phyloP scores from a whole-genome alignment of 2,113 vertebrate species.

The Porphyrio hochstetteri region DNA sequence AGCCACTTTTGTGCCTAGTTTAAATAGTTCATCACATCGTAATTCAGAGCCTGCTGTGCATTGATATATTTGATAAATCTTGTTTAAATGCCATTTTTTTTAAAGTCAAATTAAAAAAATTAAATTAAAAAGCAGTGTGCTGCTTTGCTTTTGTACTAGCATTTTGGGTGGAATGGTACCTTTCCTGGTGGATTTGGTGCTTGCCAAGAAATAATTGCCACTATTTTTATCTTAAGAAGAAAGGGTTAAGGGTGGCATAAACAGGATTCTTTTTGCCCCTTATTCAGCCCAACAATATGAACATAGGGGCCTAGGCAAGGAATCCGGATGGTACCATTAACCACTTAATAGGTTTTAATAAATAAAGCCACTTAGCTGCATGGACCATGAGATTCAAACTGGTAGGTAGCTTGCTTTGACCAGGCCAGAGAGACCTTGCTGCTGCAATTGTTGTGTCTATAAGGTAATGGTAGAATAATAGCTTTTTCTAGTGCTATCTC shows the following conservation, averaged over 20 bases:
- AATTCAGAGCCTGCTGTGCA: neutral
- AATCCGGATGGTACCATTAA: neutral
- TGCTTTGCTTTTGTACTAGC: neutral
- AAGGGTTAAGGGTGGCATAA: neutral
- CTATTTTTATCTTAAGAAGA: neutral
- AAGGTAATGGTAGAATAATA: neutral
- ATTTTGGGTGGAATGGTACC: neutral
- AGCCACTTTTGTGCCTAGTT: neutral
- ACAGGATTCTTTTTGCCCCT: neutral
- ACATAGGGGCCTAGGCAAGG: neutral
- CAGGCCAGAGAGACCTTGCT: neutral
- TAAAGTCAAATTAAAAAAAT: neutral
- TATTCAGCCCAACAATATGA: neutral
- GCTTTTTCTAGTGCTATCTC: neutral
- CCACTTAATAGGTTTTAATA: neutral
- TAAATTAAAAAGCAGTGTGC: too few relatives aligned
- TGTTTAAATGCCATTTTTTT: neutral
- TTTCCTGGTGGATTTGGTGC: neutral
- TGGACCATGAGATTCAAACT: neutral
- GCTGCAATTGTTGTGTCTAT: neutral
- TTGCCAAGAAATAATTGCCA: neutral
- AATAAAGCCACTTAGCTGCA: neutral
- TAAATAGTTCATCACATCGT: neutral
- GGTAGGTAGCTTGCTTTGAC: neutral
- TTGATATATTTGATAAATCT: neutral